Base-by-base conservation (phyloP, 2,888 invertebrate species). In the Synanthedon andrenaeformis region DNA sequence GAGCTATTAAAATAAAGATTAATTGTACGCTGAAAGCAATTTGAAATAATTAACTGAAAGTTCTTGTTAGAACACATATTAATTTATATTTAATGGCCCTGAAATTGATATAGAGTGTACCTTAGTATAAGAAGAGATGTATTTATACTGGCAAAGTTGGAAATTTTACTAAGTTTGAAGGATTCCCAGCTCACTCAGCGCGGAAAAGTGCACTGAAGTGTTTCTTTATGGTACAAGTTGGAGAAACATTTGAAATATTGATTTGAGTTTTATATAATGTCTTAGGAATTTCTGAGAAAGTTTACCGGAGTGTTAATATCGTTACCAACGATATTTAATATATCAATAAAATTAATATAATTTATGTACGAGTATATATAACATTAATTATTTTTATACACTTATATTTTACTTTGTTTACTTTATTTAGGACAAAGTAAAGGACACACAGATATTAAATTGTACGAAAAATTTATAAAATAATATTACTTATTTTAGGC, bases 221-320 rank as follows among this genome's bases (percentile, higher is more conserved):
- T 80, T 79, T 76, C 82, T 80, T 82, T 79, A 81, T 70, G 76
- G 76, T 67, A 65, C 64, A 76, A 80, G 74, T 83, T 80, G 63
- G 55, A 59, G 60, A 69, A 77, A 74, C 76, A 80, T 78, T 73
- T 77, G 72, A 80, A 73, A 75, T 79, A 82, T 79, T 70, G 76
- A 79, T 72, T 70, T 57, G 57, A 73, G 67, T 74, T 72, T 72
- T 74, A 69, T 69, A 67, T 68, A 60, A 45, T 45, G 14, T 45
- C 45, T 45, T n/a, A 45, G 13, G 6, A 45, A 35, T 35, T 35
- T 35, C 35, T 35, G 2, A 35, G 35, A 35, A 35, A 35, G 35
- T 35, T 35, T 35, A 35, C 8, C 35, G 35, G 4, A 28, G 28
- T 6, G 28, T 28, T 28, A 8, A 28, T 23, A 23, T 23, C 23